Base-by-base conservation (phyloP, 2,797 vertebrate species). In the Liasis olivaceus region DNA sequence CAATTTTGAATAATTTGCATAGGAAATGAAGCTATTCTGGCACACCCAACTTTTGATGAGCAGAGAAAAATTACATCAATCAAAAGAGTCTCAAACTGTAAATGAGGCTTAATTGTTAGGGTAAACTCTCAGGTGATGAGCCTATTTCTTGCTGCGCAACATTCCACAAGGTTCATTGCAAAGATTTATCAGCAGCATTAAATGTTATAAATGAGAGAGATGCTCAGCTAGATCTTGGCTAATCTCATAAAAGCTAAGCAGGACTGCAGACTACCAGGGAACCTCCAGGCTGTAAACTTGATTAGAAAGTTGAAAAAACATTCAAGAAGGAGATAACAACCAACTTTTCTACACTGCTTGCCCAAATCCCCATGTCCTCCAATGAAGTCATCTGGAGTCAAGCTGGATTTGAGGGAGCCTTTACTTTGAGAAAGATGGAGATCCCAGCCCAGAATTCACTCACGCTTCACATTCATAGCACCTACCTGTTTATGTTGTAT, bases 1-100 rank as follows among this genome's bases (percentile, higher is more conserved):
- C 15, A 84, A 36, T 85, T 59, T 62, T 81, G 63, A 88, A 91
- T 85, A 58, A 91, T 54, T 26, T 91, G 77, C 72, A 72, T 31
- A 1, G 62, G 31, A 54, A 87, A 69, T 60, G 28, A 9, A 54
- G n/a, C 14, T 22, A 59, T n/a, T 62, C 31, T 13, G 31, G 36
- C 51, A 66, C 3, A 5, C 3, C 54, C 0, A 42, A 81, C 64
- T 87, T 0, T 5, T 2, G 2, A 90, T 59, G 85, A 90, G 11
- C 13, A 89, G 72, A n/a, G 54, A 31, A 17, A 56, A 58, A 4
- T 8, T 28, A 31, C 24, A 7, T 26, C 5, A 9, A 58, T 8
- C 28, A 59, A 3, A 22, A 20, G 58, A 51, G 87, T 89, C 42
- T 28, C 14, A 54, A 72, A 11, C 72, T 1, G 9, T 0, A 0